Evolutionary conservation across 2,797 vertebrate species (phyloP).

Genomic region (Danio jaintianensis): DNA sequence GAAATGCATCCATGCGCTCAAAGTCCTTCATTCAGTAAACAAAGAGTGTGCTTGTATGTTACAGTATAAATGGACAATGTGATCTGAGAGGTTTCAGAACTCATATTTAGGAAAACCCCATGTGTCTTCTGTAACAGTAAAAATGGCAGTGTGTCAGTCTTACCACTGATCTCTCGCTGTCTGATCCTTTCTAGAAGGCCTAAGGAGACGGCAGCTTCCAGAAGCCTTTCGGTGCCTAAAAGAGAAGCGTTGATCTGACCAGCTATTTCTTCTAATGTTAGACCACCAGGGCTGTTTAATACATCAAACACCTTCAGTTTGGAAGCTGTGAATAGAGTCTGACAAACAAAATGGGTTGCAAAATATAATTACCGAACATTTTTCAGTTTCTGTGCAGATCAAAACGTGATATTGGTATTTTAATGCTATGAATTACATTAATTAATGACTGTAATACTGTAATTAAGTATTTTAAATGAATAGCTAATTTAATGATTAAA

Average conservation of each 20-base stretch:
- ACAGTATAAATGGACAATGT: background rate
- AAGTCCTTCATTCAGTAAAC: background rate
- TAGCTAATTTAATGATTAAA: no score
- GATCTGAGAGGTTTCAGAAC: background rate
- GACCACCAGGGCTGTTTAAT: conserved; percentile 71
- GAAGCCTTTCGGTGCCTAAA: conserved; percentile 80
- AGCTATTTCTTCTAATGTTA: conserved; percentile 78
- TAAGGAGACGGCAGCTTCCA: conserved; percentile 86
- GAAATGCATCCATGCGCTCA: conserved; percentile 2
- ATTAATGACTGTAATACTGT: no score
- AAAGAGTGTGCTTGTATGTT: conserved; percentile 19
- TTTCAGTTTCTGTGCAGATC: no score
- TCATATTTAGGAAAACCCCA: background rate
- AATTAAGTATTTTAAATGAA: no score
- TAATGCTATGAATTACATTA: no score
- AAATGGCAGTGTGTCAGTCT: background rate
- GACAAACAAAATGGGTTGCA: conserved; percentile 30
- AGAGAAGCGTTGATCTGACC: conserved; percentile 73
- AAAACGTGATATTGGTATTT: no score
- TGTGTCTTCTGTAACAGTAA: background rate
- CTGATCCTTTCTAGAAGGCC: conserved; percentile 78
- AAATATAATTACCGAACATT: no score
- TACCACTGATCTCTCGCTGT: conserved; percentile 70
- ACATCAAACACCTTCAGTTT: conserved; percentile 87
- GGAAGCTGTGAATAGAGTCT: conserved; percentile 89